Percentiles rank a stretch among this genome's conserved stretches.
Conservation (phyloP, 2,113 vertebrate species). For the Oplegnathus fasciatus region DNA sequence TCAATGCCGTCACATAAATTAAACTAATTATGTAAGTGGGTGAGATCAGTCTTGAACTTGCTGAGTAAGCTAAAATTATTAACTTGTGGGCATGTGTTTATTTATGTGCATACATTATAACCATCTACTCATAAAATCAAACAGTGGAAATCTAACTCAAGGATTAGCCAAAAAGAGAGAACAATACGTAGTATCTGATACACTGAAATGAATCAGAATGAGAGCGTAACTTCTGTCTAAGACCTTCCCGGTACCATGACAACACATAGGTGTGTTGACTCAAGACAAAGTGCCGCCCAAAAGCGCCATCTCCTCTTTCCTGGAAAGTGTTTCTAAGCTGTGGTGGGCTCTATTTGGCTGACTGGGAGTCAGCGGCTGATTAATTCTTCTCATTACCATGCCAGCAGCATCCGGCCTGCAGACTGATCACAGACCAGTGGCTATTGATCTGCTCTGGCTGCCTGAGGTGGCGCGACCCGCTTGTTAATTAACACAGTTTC, state of each 20-base stretch:
- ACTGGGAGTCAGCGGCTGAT: slow-evolving; percentile 59
- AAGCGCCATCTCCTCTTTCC: neutral
- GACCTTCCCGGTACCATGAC: neutral
- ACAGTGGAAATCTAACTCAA: neutral
- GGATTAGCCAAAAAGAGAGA: neutral
- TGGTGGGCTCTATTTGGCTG: slow-evolving; percentile 24
- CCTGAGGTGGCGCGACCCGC: slow-evolving; percentile 55
- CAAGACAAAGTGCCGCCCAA: neutral
- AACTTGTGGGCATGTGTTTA: neutral
- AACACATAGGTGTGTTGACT: slow-evolving; percentile 6
- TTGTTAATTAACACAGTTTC: slow-evolving; percentile 73
- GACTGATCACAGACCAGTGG: slow-evolving; percentile 76
- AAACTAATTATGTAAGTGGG: neutral
- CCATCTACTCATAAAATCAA: neutral
- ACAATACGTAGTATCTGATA: neutral
- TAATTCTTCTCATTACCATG: slow-evolving; percentile 71
- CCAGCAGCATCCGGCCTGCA: slow-evolving; percentile 35
- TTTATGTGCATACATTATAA: slow-evolving; percentile 1
- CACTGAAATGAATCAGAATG: neutral
- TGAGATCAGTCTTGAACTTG: slow-evolving; percentile 2
- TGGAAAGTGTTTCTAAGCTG: slow-evolving; percentile 14
- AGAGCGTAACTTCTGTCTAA: neutral
- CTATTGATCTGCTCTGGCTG: slow-evolving; percentile 73
- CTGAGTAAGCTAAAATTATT: neutral
- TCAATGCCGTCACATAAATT: neutral